Conservation (phyloP, 1,140 invertebrate species). For the Leptopilina clavipes region DNA sequence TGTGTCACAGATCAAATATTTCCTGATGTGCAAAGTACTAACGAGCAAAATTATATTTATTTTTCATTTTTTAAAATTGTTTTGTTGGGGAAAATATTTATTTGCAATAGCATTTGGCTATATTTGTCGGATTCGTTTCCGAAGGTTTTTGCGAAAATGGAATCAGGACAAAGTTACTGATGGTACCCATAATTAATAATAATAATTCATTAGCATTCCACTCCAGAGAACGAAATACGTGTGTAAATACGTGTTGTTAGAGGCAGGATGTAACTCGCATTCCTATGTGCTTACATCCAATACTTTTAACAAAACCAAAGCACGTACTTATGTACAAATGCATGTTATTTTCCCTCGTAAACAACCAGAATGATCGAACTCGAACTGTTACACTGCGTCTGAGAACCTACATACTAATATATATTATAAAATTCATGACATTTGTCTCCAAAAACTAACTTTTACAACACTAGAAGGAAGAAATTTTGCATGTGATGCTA, state of each 20-base stretch:
- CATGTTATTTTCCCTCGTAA: slow-evolving; percentile 20
- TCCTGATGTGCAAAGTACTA: too few species aligned
- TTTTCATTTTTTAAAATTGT: too few species aligned
- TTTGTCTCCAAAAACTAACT: slow-evolving; percentile 26
- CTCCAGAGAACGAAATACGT: slow-evolving; percentile 47
- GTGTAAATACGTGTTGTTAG: slow-evolving; percentile 59
- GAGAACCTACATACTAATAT: slow-evolving; percentile 1
- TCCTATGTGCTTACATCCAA: slow-evolving; percentile 57
- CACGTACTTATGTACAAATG: slow-evolving; percentile 39
- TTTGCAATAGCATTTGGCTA: too few species aligned
- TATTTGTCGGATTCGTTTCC: too few species aligned
- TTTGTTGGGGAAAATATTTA: too few species aligned
- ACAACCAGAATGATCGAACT: not conserved
- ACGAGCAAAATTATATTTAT: too few species aligned
- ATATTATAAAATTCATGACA: slow-evolving; percentile 33
- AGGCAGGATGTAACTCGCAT: slow-evolving; percentile 65
- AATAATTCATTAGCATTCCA: slow-evolving; percentile 62
- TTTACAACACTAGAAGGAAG: too few species aligned
- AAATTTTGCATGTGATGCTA: too few species aligned
- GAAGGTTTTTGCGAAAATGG: too few species aligned
- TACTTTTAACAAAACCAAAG: slow-evolving; percentile 45
- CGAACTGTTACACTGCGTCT: not conserved
- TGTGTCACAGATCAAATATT: too few species aligned
- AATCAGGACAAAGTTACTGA: too few species aligned
- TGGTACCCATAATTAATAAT: slow-evolving; percentile 48